Conservation (phyloP, 2,797 vertebrate genomes). For the Lerista edwardsae region DNA sequence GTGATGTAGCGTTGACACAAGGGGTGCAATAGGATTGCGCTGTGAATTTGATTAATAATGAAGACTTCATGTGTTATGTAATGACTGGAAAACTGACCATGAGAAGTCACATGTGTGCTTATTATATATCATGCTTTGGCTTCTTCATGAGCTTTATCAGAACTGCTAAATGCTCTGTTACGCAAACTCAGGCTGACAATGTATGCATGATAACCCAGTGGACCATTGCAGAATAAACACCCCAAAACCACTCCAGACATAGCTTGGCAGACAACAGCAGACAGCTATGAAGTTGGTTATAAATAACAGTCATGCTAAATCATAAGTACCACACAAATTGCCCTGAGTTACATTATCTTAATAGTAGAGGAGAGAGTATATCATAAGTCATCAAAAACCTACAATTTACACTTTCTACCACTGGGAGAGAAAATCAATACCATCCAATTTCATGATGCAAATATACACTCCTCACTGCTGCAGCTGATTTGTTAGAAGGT, state of each 20-base stretch:
- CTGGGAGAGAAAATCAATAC: background rate
- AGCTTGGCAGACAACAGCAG: background rate
- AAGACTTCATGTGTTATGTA: background rate
- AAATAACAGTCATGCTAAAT: background rate
- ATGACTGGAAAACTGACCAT: background rate
- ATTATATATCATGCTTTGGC: background rate
- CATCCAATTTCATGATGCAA: slow-evolving; percentile 1
- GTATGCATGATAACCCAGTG: background rate
- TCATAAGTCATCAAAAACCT: background rate
- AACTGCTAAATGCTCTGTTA: background rate
- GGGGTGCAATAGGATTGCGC: no score
- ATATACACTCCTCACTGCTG: background rate
- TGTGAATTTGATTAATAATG: no score
- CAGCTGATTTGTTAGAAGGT: background rate
- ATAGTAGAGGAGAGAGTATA: background rate
- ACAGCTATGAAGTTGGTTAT: background rate
- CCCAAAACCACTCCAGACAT: background rate
- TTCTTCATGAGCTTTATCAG: background rate
- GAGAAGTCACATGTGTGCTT: background rate
- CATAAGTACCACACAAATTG: background rate
- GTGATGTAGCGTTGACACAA: no score
- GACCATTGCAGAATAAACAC: background rate
- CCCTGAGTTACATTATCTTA: background rate
- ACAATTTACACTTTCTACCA: background rate
- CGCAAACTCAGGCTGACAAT: background rate